A percentile compares a stretch with the other conserved stretches of the same genome.
Evolutionary conservation across 2,797 vertebrate genomes (phyloP).

Genomic region (Corythornis leucogaster): DNA sequence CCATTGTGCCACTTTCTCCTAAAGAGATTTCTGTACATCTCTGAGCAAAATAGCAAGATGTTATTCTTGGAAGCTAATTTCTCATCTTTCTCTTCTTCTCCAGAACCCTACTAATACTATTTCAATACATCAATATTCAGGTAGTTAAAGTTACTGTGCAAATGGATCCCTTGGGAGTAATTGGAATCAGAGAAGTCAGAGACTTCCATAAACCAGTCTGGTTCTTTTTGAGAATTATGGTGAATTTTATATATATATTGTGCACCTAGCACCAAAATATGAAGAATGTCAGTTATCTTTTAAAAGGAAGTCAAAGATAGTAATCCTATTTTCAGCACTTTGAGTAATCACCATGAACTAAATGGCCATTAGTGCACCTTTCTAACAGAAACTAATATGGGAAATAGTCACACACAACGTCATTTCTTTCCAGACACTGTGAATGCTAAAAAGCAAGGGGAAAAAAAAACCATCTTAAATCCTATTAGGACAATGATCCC

Average conservation of each 20-base stretch:
- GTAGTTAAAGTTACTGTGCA: background rate
- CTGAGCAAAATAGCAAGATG: background rate
- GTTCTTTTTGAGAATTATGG: background rate
- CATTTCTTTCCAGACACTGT: background rate
- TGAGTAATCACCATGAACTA: background rate
- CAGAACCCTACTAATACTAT: background rate
- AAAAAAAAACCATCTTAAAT: conserved; percentile 24
- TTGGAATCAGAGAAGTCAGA: background rate
- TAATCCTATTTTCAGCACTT: conserved; percentile 58
- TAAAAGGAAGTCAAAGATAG: conserved; percentile 8
- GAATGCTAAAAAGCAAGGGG: conserved; percentile 21
- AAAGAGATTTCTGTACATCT: background rate
- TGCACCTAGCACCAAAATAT: background rate
- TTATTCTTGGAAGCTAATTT: background rate
- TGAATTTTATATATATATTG: too few species aligned
- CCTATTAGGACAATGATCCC: conserved; percentile 43
- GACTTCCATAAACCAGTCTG: background rate
- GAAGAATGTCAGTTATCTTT: background rate
- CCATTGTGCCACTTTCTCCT: background rate
- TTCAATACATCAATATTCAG: background rate
- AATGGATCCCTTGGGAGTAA: background rate
- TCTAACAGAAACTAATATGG: background rate
- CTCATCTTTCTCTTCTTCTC: background rate
- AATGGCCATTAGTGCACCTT: conserved; percentile 18
- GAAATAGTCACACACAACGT: background rate